Percentiles rank a stretch among this genome's conserved stretches.
phyloP scores from a whole-genome alignment of 1,140 invertebrate species.

The Lucilia cuprina region DNA sequence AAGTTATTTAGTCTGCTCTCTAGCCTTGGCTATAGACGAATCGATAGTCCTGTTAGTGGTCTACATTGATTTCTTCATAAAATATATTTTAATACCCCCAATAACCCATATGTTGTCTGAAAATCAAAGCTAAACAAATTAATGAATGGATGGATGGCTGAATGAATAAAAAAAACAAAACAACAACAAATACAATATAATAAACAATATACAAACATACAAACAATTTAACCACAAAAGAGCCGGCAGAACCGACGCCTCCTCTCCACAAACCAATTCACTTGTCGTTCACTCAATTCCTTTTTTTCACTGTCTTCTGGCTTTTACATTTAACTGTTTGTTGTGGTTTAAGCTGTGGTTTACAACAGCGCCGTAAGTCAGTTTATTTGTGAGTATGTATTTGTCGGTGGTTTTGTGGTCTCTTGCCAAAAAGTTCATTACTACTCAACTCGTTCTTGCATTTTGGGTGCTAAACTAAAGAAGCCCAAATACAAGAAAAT shows the following conservation, averaged over 20 bases:
- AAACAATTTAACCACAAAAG: background rate
- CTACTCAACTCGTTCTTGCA: background rate
- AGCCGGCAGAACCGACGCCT: too few relatives aligned
- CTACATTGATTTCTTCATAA: too few relatives aligned
- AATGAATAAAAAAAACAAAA: background rate
- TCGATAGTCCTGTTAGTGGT: too few relatives aligned
- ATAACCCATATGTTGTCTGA: too few relatives aligned
- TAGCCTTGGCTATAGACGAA: too few relatives aligned
- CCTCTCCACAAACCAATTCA: background rate
- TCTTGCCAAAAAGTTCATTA: background rate
- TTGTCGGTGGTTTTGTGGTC: background rate
- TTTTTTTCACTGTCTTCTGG: background rate
- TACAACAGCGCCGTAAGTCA: background rate
- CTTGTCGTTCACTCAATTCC: background rate
- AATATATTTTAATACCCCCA: too few relatives aligned
- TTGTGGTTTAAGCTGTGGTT: background rate
- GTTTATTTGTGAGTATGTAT: background rate
- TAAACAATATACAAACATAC: background rate
- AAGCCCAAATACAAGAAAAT: background rate
- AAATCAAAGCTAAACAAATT: background rate
- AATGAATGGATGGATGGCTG: background rate
- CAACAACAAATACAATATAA: background rate
- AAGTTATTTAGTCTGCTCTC: too few relatives aligned
- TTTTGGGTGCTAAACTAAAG: background rate
- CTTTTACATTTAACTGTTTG: background rate